A percentile compares a stretch with the other conserved stretches of the same genome.
Conservation (phyloP, 1,140 invertebrate genomes). For the Drosophila repletoides region DNA sequence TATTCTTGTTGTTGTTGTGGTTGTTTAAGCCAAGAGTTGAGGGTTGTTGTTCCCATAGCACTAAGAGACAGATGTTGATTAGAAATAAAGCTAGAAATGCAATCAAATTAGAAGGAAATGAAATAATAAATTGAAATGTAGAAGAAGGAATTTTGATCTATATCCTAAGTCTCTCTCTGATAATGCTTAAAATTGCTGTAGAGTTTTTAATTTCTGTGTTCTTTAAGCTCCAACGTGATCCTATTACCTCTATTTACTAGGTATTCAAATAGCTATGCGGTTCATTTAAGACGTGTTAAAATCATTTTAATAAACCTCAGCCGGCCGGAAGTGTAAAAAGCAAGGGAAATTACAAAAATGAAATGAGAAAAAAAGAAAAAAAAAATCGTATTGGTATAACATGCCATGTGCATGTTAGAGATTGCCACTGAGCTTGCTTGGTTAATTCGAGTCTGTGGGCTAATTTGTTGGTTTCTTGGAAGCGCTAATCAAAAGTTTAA, state of each 20-base stretch:
- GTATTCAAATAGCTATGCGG: neutral
- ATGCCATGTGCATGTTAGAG: constrained; percentile 14
- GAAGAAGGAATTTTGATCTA: no score
- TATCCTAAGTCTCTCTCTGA: no score
- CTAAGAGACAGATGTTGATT: constrained; percentile 46
- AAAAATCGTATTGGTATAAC: constrained; percentile 1
- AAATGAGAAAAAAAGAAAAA: neutral
- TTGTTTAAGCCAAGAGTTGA: neutral
- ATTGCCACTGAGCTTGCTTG: neutral
- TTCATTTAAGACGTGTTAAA: constrained; percentile 45
- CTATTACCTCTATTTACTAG: neutral
- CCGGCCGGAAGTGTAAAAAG: constrained; percentile 32
- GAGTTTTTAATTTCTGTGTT: no score
- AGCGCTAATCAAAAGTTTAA: constrained; percentile 71
- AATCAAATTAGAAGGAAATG: constrained; percentile 52
- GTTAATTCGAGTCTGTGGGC: constrained; percentile 28
- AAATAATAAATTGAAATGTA: no score
- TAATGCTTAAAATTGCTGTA: no score
- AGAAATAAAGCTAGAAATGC: constrained; percentile 54
- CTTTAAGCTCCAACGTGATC: no score
- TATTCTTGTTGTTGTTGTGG: neutral
- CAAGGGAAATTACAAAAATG: constrained; percentile 26
- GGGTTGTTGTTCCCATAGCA: constrained; percentile 26
- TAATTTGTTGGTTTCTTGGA: constrained; percentile 63
- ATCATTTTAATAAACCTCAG: constrained; percentile 25